These are phyloP conservation scores for Thereuonema tuberculata DNA, from an alignment of 1,140 invertebrate genomes.

Conservation along the genomic window DNA sequence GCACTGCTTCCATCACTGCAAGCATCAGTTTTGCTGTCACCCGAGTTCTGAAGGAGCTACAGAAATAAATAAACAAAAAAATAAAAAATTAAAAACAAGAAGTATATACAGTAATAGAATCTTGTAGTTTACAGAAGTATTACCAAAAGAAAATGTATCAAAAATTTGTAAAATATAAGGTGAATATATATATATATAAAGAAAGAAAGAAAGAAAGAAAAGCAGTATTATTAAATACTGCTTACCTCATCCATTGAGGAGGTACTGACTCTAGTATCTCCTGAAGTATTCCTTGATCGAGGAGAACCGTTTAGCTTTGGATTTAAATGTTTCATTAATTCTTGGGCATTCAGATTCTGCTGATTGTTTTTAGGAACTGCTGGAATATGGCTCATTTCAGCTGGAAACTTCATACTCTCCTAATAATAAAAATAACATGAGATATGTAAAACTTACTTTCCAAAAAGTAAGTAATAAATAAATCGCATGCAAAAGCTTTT, in stretches of 20 bases:
- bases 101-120: not conserved
- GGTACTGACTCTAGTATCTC: not conserved
- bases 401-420: not conserved
- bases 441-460: not conserved
- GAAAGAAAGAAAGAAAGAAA: too few species aligned
- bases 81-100: not conserved
- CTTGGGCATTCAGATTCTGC: not conserved
- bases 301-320: not conserved
- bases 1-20: not conserved
- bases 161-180: too few species aligned
- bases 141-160: too few species aligned
- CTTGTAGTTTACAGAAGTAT: too few species aligned
- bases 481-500: too few species aligned
- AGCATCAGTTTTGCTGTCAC: not conserved
- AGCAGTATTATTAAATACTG: not conserved
- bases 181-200: too few species aligned
- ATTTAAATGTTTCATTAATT: not conserved
- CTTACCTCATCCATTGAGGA: constrained; percentile 3
- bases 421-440: not conserved
- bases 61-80: not conserved
- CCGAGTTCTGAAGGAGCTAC: not conserved
- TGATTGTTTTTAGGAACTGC: too few species aligned
- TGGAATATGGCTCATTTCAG: too few species aligned
- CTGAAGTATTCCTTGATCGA: not conserved
- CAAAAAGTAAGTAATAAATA: too few species aligned